Evolutionary conservation across 2,888 invertebrate genomes (phyloP).

Genomic region (Empis livida): DNA sequence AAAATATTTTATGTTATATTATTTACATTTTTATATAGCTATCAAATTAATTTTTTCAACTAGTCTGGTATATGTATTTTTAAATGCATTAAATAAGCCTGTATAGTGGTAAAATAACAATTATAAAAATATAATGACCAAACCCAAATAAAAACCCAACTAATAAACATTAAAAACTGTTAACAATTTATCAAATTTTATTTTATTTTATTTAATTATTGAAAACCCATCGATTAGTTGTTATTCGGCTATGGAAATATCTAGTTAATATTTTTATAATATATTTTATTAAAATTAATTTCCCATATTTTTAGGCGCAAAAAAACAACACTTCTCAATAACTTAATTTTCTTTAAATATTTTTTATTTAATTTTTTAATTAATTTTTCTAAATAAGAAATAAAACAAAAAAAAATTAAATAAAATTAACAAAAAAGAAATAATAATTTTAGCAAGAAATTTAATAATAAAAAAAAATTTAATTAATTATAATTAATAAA

Average conservation of each 20-base stretch:
- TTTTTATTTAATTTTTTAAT: not conserved
- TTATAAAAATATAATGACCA: too few relatives aligned
- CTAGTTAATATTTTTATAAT: not conserved
- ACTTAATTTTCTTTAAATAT: not conserved
- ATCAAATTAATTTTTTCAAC: too few relatives aligned
- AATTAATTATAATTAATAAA: slow-evolving; percentile 5
- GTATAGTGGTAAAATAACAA: too few relatives aligned
- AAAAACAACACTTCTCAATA: not conserved
- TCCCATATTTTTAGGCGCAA: too few relatives aligned
- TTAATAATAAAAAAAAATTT: slow-evolving; percentile 5
- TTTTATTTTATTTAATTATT: too few relatives aligned
- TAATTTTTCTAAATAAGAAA: not conserved
- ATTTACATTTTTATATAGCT: too few relatives aligned
- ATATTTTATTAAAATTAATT: not conserved
- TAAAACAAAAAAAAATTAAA: not conserved
- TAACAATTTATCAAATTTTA: too few relatives aligned
- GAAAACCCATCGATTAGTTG: slow-evolving; percentile 17
- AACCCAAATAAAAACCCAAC: too few relatives aligned
- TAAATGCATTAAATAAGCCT: too few relatives aligned
- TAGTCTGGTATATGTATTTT: too few relatives aligned
- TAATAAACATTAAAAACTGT: too few relatives aligned
- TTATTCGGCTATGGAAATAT: slow-evolving; percentile 12
- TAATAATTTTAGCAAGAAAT: not conserved
- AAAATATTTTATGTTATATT: too few relatives aligned
- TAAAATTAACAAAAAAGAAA: not conserved